Base-by-base conservation (phyloP, 1,140 invertebrate genomes). In the Gonioctena quinquepunctata region DNA sequence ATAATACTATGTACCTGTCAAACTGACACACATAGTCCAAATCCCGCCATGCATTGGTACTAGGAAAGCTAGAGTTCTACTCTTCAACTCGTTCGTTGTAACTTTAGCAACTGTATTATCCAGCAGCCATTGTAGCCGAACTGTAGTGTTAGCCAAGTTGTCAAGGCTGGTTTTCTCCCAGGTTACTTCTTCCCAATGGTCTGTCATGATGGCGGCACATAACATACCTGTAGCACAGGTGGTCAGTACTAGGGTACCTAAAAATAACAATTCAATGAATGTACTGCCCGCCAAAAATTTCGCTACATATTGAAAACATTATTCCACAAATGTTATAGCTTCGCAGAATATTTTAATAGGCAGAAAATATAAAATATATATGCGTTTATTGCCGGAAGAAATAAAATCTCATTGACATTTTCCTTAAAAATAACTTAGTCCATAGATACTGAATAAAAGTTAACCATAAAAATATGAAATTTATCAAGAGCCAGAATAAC, bases 1-100 rank as follows among this genome's bases (percentile, higher is more conserved):
- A n/a, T n/a, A n/a, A n/a, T n/a, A n/a, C n/a, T n/a, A n/a, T 11
- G 84, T 84, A 92, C 92, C 90, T 78, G 89, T 87, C 22, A 94
- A 83, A 61, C 91, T 90, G 54, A 93, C 89, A 80, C 93, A 95
- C 77, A 94, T 86, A 0, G 92, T 94, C 93, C 93, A 94, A 73
- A 95, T 94, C 1, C 93, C 93, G 1, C 93, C 93, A 71, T 94
- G 91, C 90, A 94, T 93, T 0, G 93, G 93, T 0, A 94, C 91
- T 8, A 95, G 82, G 79, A 93, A 94, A 23, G 91, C 87, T 4
- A 86, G 83, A 3, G 71, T 67, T 26, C 64, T 70, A 42, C 80
- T 72, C 33, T 70, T 69, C 27, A 71, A 68, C 59, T 77, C 73
- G 57, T 75, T 79, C 1, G 79, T 80, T 5, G 76, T 71, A 13